phyloP scores from a whole-genome alignment of 2,888 invertebrate species.

The Mayetiola destructor region DNA sequence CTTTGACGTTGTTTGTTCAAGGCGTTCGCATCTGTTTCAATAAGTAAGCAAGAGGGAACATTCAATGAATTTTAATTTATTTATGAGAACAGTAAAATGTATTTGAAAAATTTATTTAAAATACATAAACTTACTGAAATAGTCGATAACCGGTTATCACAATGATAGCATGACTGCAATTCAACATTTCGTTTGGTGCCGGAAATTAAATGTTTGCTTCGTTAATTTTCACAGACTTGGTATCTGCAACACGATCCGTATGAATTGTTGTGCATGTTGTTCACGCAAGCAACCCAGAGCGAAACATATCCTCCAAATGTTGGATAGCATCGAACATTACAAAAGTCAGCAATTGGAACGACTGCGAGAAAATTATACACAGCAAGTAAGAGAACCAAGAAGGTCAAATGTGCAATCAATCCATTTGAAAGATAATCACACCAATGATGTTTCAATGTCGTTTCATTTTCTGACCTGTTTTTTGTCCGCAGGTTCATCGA shows the following conservation, averaged over 20 bases:
- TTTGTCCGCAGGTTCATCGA: slow-evolving; percentile 52
- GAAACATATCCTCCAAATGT: slow-evolving; percentile 70
- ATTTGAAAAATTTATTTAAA: background rate
- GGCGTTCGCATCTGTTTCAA: slow-evolving; percentile 52
- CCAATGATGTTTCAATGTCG: slow-evolving; percentile 4
- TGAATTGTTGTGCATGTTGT: slow-evolving; percentile 58
- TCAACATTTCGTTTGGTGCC: background rate
- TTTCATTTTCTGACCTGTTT: slow-evolving; percentile 4
- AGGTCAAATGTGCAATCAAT: background rate
- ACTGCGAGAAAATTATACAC: slow-evolving; percentile 79
- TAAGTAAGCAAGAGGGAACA: slow-evolving; percentile 43
- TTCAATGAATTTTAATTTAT: background rate
- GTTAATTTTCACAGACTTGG: slow-evolving; percentile 45
- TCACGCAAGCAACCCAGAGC: slow-evolving; percentile 59
- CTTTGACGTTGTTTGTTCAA: slow-evolving; percentile 65
- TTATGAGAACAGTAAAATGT: background rate
- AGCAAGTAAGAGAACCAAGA: too few relatives aligned
- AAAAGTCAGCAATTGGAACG: slow-evolving; percentile 78
- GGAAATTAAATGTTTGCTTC: slow-evolving; percentile 10
- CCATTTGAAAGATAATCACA: background rate
- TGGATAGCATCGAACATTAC: slow-evolving; percentile 81
- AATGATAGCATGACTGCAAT: background rate
- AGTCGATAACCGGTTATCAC: background rate
- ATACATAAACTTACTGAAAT: background rate
- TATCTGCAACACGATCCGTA: slow-evolving; percentile 44